Evolutionary conservation across 2,888 invertebrate species (phyloP).

Genomic region (Glaucopsyche alexis): DNA sequence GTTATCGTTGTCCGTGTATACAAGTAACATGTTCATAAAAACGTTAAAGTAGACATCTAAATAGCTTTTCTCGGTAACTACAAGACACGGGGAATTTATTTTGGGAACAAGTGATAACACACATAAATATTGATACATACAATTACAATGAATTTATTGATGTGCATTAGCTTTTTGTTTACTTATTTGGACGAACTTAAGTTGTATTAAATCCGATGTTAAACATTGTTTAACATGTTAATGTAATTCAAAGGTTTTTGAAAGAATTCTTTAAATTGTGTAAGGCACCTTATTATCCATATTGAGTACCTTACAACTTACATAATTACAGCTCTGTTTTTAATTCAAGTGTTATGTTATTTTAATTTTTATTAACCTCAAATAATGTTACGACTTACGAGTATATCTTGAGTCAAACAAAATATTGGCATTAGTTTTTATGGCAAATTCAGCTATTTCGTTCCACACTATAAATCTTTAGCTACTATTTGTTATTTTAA

Average conservation of each 20-base stretch:
- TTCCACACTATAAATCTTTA: background rate
- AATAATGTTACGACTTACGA: no score
- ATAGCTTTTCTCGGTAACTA: conserved; percentile 22
- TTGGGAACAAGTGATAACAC: conserved; percentile 20
- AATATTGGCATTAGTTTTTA: no score
- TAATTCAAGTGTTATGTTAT: background rate
- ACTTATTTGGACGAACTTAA: background rate
- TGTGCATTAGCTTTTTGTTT: conserved; percentile 17
- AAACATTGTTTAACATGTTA: conserved; percentile 13
- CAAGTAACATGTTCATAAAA: conserved; percentile 23
- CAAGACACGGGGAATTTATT: conserved; percentile 10
- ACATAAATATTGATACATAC: conserved; percentile 25
- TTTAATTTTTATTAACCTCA: background rate
- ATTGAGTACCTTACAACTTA: background rate
- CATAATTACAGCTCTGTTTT: background rate
- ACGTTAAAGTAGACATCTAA: conserved; percentile 21
- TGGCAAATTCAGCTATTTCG: background rate
- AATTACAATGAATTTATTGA: conserved; percentile 23
- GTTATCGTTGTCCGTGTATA: conserved; percentile 10
- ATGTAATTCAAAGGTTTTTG: background rate
- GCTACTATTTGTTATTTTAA: background rate
- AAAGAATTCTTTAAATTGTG: background rate
- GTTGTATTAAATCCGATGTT: background rate
- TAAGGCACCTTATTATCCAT: background rate
- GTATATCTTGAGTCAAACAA: no score